Evolutionary conservation across 35 echinoderm and acorn worm genomes (phyloP).

Genomic region (Hemicentrotus pulcherrimus): DNA sequence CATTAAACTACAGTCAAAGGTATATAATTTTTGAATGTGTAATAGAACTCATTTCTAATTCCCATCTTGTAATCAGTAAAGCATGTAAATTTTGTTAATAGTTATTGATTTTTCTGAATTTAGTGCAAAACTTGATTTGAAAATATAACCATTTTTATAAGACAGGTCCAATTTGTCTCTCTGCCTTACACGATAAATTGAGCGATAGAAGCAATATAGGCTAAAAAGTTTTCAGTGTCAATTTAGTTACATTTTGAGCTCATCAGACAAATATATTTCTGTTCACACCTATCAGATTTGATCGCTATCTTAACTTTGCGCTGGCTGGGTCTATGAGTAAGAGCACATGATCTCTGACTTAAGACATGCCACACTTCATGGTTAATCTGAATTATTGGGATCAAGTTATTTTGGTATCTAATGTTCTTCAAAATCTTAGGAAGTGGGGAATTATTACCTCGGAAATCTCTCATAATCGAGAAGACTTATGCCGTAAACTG

Average conservation of each 20-base stretch:
- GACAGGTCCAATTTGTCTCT: neutral
- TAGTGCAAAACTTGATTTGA: too few species aligned
- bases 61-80: too few species aligned
- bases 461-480: conserved; percentile 26
- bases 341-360: neutral
- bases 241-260: neutral
- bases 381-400: conserved; percentile 6
- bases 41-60: too few species aligned
- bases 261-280: neutral
- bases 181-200: neutral
- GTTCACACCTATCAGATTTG: conserved; percentile 1
- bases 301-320: neutral
- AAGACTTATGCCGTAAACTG: neutral
- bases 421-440: neutral
- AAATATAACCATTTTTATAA: too few species aligned
- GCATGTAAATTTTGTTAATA: too few species aligned
- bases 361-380: conserved; percentile 4
- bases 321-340: neutral
- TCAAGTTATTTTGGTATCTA: conserved; percentile 16
- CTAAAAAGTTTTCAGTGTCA: neutral
- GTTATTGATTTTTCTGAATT: too few species aligned
- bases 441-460: conserved; percentile 18
- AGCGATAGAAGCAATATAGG: neutral
- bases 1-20: too few species aligned
- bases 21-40: too few species aligned